phyloP scores from a whole-genome alignment of 2,888 invertebrate species.

The Isoperla grammatica region DNA sequence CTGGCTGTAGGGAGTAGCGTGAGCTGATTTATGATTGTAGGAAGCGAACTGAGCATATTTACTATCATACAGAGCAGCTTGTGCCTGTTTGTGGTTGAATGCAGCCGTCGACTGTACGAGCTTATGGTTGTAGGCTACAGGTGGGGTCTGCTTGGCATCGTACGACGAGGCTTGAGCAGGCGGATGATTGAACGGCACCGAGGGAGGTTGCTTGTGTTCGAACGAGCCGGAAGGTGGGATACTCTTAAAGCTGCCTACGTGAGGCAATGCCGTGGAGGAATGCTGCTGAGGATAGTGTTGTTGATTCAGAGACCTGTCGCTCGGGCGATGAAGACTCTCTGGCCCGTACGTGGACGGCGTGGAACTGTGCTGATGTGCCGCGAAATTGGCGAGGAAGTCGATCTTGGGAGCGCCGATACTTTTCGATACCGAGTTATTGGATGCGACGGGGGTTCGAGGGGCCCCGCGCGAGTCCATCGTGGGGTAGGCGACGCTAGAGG shows the following conservation, averaged over 20 bases:
- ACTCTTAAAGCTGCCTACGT: constrained; percentile 41
- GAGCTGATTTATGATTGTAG: constrained; percentile 1
- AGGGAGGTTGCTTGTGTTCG: constrained; percentile 29
- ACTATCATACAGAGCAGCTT: constrained; percentile 28
- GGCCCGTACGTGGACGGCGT: background rate
- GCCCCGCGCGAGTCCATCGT: constrained; percentile 33
- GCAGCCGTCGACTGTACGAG: constrained; percentile 38
- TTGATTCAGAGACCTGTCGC: constrained; percentile 23
- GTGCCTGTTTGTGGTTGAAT: constrained; percentile 40
- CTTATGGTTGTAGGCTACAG: constrained; percentile 35
- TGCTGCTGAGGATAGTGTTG: constrained; percentile 36
- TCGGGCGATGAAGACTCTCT: constrained; percentile 13
- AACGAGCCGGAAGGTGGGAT: constrained; percentile 33
- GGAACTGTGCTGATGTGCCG: constrained; percentile 39
- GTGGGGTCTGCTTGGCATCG: constrained; percentile 22
- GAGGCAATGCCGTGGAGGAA: constrained; percentile 38
- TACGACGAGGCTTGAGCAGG: constrained; percentile 32
- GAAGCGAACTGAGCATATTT: constrained; percentile 4
- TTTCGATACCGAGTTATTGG: constrained; percentile 36
- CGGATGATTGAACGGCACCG: constrained; percentile 25
- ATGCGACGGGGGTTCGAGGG: constrained; percentile 31
- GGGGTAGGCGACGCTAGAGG: constrained; percentile 35
- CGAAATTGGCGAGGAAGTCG: constrained; percentile 72
- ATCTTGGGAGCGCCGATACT: constrained; percentile 58
- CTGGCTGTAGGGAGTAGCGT: background rate